These are phyloP conservation scores for Recurvirostra avosetta DNA, from an alignment of 2,113 vertebrate species.

Conservation along the genomic window DNA sequence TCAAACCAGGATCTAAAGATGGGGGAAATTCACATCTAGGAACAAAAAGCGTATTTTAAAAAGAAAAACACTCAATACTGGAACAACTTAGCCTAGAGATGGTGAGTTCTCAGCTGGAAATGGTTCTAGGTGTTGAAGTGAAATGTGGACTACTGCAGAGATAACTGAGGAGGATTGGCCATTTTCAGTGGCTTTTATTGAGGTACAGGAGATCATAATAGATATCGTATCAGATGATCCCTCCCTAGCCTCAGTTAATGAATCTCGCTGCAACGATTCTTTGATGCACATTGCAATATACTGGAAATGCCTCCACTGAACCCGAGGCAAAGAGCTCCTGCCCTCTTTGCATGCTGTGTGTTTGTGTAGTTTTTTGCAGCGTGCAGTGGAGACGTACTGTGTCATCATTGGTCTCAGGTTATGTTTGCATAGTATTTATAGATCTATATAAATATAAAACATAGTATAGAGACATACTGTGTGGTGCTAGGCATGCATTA, in stretches of 20 bases:
- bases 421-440: background rate
- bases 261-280: background rate
- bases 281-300: background rate
- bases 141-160: background rate
- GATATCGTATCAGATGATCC: background rate
- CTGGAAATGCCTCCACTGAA: background rate
- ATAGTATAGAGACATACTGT: background rate
- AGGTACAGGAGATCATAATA: background rate
- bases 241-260: background rate
- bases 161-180: background rate
- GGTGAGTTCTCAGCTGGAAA: background rate
- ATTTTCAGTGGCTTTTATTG: background rate
- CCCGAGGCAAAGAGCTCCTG: accelerated
- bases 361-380: background rate
- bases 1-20: background rate
- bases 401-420: background rate
- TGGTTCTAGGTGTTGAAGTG: background rate
- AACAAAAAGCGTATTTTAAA: background rate
- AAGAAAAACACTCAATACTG: background rate
- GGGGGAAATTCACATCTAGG: background rate
- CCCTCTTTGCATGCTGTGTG: background rate
- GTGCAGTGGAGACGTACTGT: accelerated
- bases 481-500: background rate
- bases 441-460: background rate
- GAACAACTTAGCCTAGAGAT: background rate